Evolutionary conservation across 2,797 vertebrate species (phyloP), one percentile per base, ranked within the genome.

Genomic region (Galaxias olidus): DNA sequence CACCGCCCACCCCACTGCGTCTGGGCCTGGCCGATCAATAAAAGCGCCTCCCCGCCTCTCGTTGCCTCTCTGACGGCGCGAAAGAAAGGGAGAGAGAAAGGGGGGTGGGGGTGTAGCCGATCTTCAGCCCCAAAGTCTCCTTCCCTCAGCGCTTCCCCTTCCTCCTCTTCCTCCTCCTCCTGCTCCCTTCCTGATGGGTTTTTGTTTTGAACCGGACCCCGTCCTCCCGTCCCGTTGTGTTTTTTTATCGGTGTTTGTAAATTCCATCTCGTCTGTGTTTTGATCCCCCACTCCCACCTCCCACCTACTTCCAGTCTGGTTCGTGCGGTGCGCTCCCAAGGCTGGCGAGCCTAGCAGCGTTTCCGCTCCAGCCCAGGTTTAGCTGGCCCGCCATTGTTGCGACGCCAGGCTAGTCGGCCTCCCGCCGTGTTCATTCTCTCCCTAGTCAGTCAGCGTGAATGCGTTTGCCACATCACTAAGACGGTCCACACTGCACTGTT

Each of bases 11-110:
- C n/a, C 57, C 50, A 66, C 77, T 49, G 69, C 71, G 59, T 80
- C 63, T 73, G 68, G 55, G 45, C 63, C 79, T 75, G 74, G 72
- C 68, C 49, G 83, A 81, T 87, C 77, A 75, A 77, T 79, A 83
- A 30, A 83, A 72, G 60, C 74, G 46, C 76, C 79, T 78, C 80
- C 76, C 80, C 73, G 15, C 1, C 74, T 76, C 58, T 78, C 66
- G 83, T 81, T 84, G 76, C 72, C 69, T 71, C 42, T 11, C 80
- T 81, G 77, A 79, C 77, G 66, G 72, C 71, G 70, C 61, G 65
- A 70, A 74, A 74, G 15, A 4, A 44, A 58, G 47, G 60, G 66
- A 68, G 59, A 77, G 61, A 41, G 1, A 11, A 61, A 65, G 11
- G 46, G 52, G 40, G 9, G 30, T 15, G 40, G 19, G 46, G 46